A percentile compares a stretch with the other conserved stretches of the same genome.
Evolutionary conservation across 2,888 invertebrate species (phyloP).

Genomic region (Epistrophe grossulariae): DNA sequence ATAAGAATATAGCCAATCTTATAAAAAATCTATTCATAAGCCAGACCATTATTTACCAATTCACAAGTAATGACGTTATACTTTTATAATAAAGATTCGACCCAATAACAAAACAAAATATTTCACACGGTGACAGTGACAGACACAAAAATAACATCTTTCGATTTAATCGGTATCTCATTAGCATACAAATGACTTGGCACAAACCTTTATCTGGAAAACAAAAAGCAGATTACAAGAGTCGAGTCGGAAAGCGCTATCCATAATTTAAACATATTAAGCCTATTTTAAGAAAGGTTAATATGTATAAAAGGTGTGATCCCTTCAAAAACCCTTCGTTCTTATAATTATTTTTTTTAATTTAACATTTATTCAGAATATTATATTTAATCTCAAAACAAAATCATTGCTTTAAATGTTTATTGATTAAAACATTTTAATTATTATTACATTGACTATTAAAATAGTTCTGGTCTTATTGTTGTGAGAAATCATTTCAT

Average conservation of each 20-base stretch:
- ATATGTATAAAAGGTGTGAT: not conserved
- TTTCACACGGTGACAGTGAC: constrained; percentile 34
- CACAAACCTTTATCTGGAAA: constrained; percentile 39
- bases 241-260: constrained; percentile 7
- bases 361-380: not conserved
- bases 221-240: constrained; percentile 16
- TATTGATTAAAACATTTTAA: not conserved
- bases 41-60: constrained; percentile 49
- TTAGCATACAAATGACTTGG: constrained; percentile 67
- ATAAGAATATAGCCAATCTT: constrained; percentile 20
- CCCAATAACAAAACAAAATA: constrained; percentile 58
- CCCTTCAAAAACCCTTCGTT: not conserved
- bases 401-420: not conserved
- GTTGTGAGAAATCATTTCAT: not conserved
- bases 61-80: constrained; percentile 44
- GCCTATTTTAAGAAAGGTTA: constrained; percentile 1
- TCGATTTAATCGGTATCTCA: constrained; percentile 39
- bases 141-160: constrained; percentile 45
- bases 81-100: constrained; percentile 59
- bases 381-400: not conserved
- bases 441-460: not conserved
- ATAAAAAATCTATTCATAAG: constrained; percentile 57
- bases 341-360: not conserved
- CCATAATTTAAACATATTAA: not conserved
- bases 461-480: not conserved